Evolutionary conservation across 2,113 vertebrate species (phyloP).

Genomic region (Gambusia affinis): DNA sequence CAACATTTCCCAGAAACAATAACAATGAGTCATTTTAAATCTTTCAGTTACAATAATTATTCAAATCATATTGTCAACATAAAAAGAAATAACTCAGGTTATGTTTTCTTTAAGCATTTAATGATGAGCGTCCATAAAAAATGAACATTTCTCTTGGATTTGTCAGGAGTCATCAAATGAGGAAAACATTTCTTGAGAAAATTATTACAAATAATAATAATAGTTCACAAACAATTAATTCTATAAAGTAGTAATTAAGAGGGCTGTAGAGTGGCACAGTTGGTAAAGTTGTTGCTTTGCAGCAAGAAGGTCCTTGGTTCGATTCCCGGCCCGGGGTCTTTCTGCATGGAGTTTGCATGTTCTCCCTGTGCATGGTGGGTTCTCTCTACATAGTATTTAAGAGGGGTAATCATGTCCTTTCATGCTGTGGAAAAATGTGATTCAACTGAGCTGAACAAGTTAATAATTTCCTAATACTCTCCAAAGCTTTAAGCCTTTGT

Average conservation of each 20-base stretch:
- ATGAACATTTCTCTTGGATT: constrained; percentile 48
- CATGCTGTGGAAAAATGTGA: constrained; percentile 1
- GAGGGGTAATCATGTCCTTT: constrained; percentile 7
- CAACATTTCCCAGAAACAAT: neutral
- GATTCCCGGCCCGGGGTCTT: too few relatives aligned
- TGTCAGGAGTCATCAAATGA: constrained; percentile 13
- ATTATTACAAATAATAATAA: constrained; percentile 22
- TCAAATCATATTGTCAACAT: neutral
- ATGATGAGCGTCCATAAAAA: constrained; percentile 59
- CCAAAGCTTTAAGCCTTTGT: constrained; percentile 14
- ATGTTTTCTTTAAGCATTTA: constrained; percentile 56
- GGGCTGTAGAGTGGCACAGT: too few relatives aligned
- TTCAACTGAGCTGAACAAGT: constrained; percentile 8
- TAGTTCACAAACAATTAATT: constrained; percentile 32
- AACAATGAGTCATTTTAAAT: neutral
- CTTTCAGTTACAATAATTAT: too few relatives aligned
- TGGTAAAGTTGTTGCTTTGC: too few relatives aligned
- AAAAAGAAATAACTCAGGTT: neutral
- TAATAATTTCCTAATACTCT: constrained; percentile 12
- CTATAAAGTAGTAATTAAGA: neutral
- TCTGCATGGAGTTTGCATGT: too few relatives aligned
- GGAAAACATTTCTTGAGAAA: neutral
- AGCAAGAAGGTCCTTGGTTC: too few relatives aligned
- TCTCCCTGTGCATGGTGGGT: too few relatives aligned
- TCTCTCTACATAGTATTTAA: neutral